phyloP scores from a whole-genome alignment of 2,797 vertebrate genomes.

The Muscicapa striata region DNA sequence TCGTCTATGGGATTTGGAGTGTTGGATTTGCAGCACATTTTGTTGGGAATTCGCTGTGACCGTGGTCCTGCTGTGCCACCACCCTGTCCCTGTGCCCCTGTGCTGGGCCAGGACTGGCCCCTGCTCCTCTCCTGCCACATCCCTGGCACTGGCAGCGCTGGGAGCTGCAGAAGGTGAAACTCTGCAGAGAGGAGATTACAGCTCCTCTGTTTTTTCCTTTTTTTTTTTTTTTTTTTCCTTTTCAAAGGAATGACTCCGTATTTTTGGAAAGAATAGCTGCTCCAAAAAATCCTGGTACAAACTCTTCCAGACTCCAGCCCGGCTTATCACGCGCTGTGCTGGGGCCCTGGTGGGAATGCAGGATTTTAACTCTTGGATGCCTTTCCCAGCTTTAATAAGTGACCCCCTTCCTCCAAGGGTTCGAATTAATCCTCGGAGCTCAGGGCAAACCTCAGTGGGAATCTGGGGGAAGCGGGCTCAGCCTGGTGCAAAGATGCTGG shows the following conservation, averaged over 20 bases:
- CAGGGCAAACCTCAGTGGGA: neutral
- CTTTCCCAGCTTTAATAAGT: neutral
- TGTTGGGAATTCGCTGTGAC: fast-evolving
- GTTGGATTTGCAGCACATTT: fast-evolving
- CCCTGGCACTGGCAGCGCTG: neutral
- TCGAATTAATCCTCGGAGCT: neutral
- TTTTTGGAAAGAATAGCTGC: conserved; percentile 64
- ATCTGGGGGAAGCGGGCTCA: neutral
- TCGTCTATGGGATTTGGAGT: fast-evolving
- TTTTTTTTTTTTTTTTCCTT: neutral
- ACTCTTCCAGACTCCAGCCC: conserved; percentile 31
- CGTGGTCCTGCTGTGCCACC: neutral
- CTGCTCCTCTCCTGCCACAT: neutral
- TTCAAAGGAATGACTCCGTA: conserved; percentile 56
- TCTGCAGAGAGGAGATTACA: conserved; percentile 63
- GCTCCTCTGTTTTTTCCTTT: neutral
- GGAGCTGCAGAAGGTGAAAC: conserved; percentile 45
- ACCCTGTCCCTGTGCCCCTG: neutral
- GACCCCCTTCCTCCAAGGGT: neutral
- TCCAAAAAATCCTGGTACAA: conserved; percentile 51
- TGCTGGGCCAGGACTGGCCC: neutral
- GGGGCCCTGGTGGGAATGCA: neutral
- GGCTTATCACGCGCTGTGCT: neutral
- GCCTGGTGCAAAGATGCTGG: neutral
- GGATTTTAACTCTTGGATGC: conserved; percentile 34